Base-by-base conservation (phyloP, 2,888 invertebrate genomes). In the Syrista parreyssii region DNA sequence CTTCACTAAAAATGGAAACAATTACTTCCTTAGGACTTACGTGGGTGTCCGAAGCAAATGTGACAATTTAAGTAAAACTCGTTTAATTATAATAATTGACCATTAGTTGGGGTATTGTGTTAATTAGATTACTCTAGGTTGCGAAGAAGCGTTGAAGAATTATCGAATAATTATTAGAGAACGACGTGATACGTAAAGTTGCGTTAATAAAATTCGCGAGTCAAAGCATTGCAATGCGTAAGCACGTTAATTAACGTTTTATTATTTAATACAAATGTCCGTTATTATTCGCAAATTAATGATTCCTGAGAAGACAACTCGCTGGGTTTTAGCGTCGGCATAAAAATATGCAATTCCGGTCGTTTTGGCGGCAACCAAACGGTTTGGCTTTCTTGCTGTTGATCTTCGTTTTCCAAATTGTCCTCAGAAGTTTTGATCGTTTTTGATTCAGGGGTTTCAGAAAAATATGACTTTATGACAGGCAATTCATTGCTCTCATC, bases 281-380 rank as follows among this genome's bases (percentile, higher is more conserved):
- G 6, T 55, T 55, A 55, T 68, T 84, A 85, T 74, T 85, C 83
- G 32, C 78, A 82, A 36, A 80, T 79, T 34, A 87, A 80, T 12
- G 89, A 89, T 80, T 88, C 88, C 78, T 87, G 84, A 31, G 89
- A 88, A n/a, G 88, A 88, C 74, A 80, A 75, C 31, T 87, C 85
- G 33, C 78, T 81, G n/a, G 81, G 82, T 79, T 80, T 83, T 1
- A 90, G 80, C 76, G 80, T 88, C 3, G 90, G 90, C 86, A 90
- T 89, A 36, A 88, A 88, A 36, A 90, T 86, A 71, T 90, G 89
- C 71, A 90, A 92, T 87, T 96, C 96, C 3, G 86, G 80, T 68
- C 87, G 88, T 30, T 84, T 83, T 11, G 85, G 81, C 2, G 87
- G 82, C 1, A 84, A 82, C 89, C 88, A 88, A 12, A 79, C 69